Evolutionary conservation across 2,113 vertebrate species (phyloP).

Genomic region (Ahaetulla prasina): DNA sequence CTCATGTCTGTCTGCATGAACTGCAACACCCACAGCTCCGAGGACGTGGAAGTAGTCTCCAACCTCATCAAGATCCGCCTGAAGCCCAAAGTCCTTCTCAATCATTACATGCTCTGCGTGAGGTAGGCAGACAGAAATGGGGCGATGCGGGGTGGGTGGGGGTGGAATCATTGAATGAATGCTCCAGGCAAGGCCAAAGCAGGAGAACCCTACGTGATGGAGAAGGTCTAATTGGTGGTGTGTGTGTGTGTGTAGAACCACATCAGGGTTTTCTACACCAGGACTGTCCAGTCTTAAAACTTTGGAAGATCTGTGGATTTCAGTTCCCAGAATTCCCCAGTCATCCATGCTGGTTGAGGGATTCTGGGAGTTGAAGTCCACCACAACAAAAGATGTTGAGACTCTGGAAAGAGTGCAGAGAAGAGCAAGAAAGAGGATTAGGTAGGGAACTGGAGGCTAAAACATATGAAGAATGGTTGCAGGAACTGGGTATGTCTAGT

Average conservation of each 20-base stretch:
- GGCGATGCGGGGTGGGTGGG: no score
- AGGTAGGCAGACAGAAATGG: slow-evolving; percentile 65
- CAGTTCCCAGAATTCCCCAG: neutral
- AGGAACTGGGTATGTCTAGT: no score
- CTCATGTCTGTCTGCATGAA: slow-evolving; percentile 98
- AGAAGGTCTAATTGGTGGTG: neutral
- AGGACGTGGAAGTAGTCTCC: slow-evolving; percentile 95
- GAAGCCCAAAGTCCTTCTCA: slow-evolving; percentile 95
- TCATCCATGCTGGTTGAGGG: neutral
- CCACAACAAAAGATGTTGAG: no score
- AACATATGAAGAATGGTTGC: no score
- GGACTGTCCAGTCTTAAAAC: neutral
- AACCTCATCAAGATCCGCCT: slow-evolving; percentile 97
- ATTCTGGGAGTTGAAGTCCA: neutral
- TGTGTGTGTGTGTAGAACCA: no score
- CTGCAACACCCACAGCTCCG: slow-evolving; percentile 85
- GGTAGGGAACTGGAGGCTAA: no score
- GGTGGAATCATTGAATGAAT: neutral
- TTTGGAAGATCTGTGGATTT: neutral
- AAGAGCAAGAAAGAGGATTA: no score
- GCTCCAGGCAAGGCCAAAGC: neutral
- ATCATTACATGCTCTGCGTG: slow-evolving; percentile 94
- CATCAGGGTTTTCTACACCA: neutral
- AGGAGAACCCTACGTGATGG: neutral
- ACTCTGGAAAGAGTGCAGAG: no score